Evolutionary conservation across 2,888 invertebrate genomes (phyloP).

Genomic region (Augiades crinisus): DNA sequence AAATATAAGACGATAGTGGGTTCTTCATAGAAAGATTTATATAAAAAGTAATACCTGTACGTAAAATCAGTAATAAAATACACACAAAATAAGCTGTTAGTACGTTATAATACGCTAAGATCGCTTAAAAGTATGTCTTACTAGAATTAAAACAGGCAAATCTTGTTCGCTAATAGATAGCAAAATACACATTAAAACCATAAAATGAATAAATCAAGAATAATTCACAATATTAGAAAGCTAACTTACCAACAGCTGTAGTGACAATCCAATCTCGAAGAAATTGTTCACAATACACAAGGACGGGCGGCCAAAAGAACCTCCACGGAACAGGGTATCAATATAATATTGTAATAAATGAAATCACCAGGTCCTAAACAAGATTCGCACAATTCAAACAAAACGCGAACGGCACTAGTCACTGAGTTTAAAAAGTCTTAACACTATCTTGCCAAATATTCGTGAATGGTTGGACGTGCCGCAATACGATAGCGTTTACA

Average conservation of each 20-base stretch:
- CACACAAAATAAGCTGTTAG: too few species aligned
- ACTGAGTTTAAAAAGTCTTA: constrained; percentile 39
- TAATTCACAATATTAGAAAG: constrained; percentile 1
- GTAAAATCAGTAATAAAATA: too few species aligned
- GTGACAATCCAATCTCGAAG: constrained; percentile 70
- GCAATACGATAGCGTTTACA: constrained; percentile 47
- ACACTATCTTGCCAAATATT: constrained; percentile 28
- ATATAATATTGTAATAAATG: constrained; percentile 69
- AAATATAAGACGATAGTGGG: too few species aligned
- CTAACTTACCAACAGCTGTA: constrained; percentile 59
- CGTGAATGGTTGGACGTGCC: constrained; percentile 39
- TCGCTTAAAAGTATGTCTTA: too few species aligned
- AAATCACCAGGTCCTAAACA: constrained; percentile 71
- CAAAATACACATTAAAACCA: too few species aligned
- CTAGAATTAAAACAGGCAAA: too few species aligned
- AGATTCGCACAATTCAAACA: constrained; percentile 64
- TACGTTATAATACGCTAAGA: too few species aligned
- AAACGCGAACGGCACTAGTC: constrained; percentile 48
- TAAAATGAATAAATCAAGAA: not conserved
- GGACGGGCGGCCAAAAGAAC: constrained; percentile 50
- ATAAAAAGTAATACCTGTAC: too few species aligned
- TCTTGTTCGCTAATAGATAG: too few species aligned
- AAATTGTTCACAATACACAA: constrained; percentile 69
- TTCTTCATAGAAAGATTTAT: too few species aligned
- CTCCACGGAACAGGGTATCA: constrained; percentile 59